phyloP scores from a whole-genome alignment of 2,888 invertebrate species.

The Ectropis crepuscularia region DNA sequence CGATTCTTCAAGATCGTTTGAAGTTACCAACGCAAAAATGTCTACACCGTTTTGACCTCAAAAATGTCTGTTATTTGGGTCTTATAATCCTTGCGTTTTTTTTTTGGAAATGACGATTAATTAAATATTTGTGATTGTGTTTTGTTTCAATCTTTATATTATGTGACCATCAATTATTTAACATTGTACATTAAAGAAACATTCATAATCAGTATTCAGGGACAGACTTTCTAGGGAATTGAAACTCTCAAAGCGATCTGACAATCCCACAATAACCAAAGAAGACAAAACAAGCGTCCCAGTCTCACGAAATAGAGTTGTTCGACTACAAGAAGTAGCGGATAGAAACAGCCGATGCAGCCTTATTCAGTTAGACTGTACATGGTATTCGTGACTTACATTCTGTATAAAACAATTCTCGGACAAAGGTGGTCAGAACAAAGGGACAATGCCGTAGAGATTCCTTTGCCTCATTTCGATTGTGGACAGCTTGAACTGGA shows the following conservation, averaged over 20 bases:
- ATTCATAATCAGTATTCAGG: no score
- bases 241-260: background rate
- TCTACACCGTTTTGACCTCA: no score
- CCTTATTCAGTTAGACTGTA: conserved; percentile 78
- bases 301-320: conserved; percentile 65
- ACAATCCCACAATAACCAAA: background rate
- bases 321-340: conserved; percentile 61
- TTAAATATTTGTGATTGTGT: no score
- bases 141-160: no score
- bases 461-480: conserved; percentile 79
- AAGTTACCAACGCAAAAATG: no score
- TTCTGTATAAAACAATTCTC: conserved; percentile 83
- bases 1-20: no score
- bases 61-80: no score
- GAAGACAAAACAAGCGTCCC: conserved; percentile 36
- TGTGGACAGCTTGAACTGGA: conserved; percentile 64
- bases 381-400: conserved; percentile 83
- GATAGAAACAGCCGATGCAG: conserved; percentile 57
- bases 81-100: no score
- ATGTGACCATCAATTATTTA: no score
- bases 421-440: conserved; percentile 83
- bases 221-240: background rate
- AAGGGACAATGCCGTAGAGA: conserved; percentile 78
- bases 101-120: no score
- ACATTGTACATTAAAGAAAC: no score